A percentile compares a stretch with the other conserved stretches of the same genome.
phyloP scores from a whole-genome alignment of 2,797 vertebrate species.

The Epinephelus malabaricus region DNA sequence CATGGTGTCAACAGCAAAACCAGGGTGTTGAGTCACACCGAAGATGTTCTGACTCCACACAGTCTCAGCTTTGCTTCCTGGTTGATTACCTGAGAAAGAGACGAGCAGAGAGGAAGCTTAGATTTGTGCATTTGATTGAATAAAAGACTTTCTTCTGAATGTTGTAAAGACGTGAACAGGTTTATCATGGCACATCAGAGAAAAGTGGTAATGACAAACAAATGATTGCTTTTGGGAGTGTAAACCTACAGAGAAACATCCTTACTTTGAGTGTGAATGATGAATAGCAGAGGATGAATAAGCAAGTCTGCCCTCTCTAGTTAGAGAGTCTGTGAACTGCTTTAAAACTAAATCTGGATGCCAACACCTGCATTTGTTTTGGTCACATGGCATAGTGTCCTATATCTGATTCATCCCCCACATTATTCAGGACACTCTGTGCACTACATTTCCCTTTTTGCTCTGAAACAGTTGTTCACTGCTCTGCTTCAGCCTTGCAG shows the following conservation, averaged over 20 bases:
- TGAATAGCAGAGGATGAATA: conserved; percentile 25
- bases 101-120: neutral
- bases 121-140: neutral
- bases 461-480: neutral
- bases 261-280: neutral
- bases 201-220: neutral
- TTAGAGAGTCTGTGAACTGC: neutral
- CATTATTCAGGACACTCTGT: neutral
- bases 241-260: neutral
- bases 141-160: neutral
- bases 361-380: neutral
- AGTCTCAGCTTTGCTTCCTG: neutral
- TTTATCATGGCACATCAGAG: neutral
- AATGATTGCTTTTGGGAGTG: neutral
- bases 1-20: conserved; percentile 20
- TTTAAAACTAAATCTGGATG: conserved; percentile 25
- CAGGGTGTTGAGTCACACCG: conserved; percentile 2
- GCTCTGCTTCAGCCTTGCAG: neutral
- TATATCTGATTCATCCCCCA: conserved; percentile 3
- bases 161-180: neutral
- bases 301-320: neutral
- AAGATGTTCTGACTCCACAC: conserved; percentile 4
- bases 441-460: neutral
- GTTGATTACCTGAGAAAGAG: neutral
- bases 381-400: neutral